A percentile compares a stretch with the other conserved stretches of the same genome.
These are phyloP conservation scores for Barnardius zonarius DNA, from an alignment of 2,113 vertebrate species.

Conservation along the genomic window DNA sequence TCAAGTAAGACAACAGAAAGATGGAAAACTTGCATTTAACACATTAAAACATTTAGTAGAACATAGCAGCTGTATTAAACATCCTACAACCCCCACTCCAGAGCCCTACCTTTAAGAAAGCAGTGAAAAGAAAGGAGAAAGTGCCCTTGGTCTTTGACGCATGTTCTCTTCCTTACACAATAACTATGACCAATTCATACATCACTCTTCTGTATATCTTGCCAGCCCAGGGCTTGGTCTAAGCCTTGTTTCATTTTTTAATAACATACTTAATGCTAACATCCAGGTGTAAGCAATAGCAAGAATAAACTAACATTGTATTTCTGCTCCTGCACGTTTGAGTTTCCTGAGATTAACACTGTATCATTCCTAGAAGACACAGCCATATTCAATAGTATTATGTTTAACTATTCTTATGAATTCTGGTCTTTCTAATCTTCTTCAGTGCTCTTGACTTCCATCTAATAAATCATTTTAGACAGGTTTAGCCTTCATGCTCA, in stretches of 20 bases:
- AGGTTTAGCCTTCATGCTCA: constrained; percentile 10
- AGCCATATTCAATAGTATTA: neutral
- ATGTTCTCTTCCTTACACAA: neutral
- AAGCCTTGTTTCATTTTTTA: neutral
- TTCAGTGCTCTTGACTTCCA: neutral
- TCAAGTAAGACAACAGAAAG: neutral
- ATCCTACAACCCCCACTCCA: neutral
- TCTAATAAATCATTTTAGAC: constrained; percentile 31
- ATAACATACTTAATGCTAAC: neutral
- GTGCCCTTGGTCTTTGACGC: neutral
- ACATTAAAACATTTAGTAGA: neutral
- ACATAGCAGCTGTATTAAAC: neutral
- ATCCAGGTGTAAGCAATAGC: neutral
- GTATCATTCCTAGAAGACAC: neutral
- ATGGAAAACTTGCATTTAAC: neutral
- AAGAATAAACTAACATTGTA: neutral
- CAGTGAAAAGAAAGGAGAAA: neutral
- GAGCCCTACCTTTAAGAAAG: neutral
- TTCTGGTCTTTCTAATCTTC: constrained; percentile 15
- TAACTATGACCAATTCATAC: neutral
- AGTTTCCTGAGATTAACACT: neutral
- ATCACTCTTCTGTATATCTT: neutral
- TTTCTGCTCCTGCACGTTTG: neutral
- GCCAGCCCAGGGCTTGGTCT: neutral
- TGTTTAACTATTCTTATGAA: constrained; percentile 1